Evolutionary conservation across 1,140 invertebrate species (phyloP), one percentile per base, ranked within the genome.

Genomic region (Cotesia chilonis): DNA sequence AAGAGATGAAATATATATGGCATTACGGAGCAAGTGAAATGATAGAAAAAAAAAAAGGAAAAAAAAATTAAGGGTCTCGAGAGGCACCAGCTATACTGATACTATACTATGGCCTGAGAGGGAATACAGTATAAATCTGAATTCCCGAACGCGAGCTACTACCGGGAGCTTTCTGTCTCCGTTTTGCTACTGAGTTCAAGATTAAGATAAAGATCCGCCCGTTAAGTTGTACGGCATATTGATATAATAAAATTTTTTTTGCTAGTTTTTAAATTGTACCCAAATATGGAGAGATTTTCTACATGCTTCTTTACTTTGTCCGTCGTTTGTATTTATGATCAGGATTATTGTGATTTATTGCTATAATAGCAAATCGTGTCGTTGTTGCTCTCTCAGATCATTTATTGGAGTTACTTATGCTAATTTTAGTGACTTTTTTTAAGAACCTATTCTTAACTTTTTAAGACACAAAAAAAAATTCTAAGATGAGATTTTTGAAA

Each of bases 41-140:
- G 41, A 71, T 52, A 68, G 41, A 65, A 65, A 71, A 64, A 28
- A 28, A 65, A 71, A 64, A 17, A 17, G 17, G 65, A 55, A 54
- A 14, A 69, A 69, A 77, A 76, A 69, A 74, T 73, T 76, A 73
- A 80, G 74, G 77, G 78, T 78, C 79, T 84, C 84, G 78, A 75
- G 81, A 84, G 82, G 80, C 82, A 81, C 79, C 75, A 73, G 68
- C 54, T 17, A 63, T 28, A 28, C 28, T 28, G 28, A 1, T 28
- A 28, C 28, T 28, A 2, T 28, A 28, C 28, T 28, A 28, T 28
- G 1, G 28, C 28, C 28, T 28, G 28, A 28, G 12, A 63, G 60
- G 71, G 83, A 77, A 79, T 84, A 85, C 85, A 77, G 79, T 84
- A 85, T 85, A 85, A 85, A 85, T 85, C 84, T 83, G 77, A 80